Conservation (phyloP, 2,888 invertebrate species). For the Apeira syringaria region DNA sequence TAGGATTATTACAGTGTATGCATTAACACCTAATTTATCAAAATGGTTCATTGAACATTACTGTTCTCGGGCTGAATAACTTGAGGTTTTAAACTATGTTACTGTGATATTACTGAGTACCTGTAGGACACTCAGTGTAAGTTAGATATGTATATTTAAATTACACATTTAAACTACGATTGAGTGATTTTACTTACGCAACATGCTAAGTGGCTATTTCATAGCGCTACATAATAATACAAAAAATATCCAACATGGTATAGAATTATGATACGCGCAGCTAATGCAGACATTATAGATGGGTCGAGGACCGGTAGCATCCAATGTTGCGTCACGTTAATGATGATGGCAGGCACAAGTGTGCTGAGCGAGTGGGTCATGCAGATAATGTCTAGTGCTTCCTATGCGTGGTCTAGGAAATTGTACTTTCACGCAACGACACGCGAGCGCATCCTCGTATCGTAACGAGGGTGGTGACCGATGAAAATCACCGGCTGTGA, state of each 20-base stretch:
- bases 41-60: too few relatives aligned
- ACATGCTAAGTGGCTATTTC: constrained; percentile 1
- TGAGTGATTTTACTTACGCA: not conserved
- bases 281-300: constrained; percentile 2
- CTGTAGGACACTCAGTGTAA: too few relatives aligned
- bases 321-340: constrained; percentile 51
- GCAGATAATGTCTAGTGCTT: constrained; percentile 49
- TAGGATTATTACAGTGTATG: too few relatives aligned
- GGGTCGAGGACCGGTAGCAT: constrained; percentile 31
- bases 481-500: not conserved
- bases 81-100: too few relatives aligned
- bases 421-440: constrained; percentile 51
- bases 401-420: constrained; percentile 56
- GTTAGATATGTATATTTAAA: too few relatives aligned
- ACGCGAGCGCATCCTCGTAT: constrained; percentile 35
- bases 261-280: constrained; percentile 11
- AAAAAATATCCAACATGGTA: constrained; percentile 5
- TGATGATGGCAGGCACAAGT: constrained; percentile 46
- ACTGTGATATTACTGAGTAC: too few relatives aligned
- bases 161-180: too few relatives aligned
- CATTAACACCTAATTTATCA: too few relatives aligned
- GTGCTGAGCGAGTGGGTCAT: constrained; percentile 43
- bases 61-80: too few relatives aligned
- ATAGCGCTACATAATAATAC: not conserved
- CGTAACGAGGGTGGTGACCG: constrained; percentile 5